Percentiles rank a stretch among this genome's conserved stretches.
Evolutionary conservation across 1,140 invertebrate genomes (phyloP).

Genomic region (Drosophila nikananu): DNA sequence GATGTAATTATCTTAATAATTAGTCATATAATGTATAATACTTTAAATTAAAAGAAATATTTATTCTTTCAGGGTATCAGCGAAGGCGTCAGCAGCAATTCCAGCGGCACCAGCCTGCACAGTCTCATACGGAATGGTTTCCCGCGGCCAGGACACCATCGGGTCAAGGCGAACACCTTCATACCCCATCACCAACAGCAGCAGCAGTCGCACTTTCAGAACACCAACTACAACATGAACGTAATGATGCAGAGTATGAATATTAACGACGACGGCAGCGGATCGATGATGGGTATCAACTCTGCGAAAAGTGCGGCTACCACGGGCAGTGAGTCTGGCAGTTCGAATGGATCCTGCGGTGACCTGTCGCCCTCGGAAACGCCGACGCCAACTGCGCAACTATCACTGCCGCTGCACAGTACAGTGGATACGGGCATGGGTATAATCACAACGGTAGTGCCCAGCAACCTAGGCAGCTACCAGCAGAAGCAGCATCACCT

Average conservation of each 20-base stretch:
- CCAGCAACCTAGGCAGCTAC: conserved; percentile 41
- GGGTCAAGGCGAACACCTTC: conserved; percentile 69
- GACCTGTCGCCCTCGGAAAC: conserved; percentile 83
- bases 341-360: conserved; percentile 80
- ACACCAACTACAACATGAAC: conserved; percentile 65
- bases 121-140: conserved; percentile 81
- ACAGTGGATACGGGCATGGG: conserved; percentile 44
- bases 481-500: conserved; percentile 76
- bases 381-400: conserved; percentile 58
- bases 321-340: conserved; percentile 81
- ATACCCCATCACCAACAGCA: conserved; percentile 74
- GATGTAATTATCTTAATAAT: conserved; percentile 52
- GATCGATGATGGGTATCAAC: conserved; percentile 59
- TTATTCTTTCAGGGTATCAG: conserved; percentile 54
- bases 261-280: conserved; percentile 64
- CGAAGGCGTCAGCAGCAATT: conserved; percentile 58
- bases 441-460: conserved; percentile 44
- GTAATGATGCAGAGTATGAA: conserved; percentile 78
- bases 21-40: neutral
- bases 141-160: conserved; percentile 63
- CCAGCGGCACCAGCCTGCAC: conserved; percentile 66
- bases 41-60: neutral
- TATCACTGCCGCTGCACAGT: conserved; percentile 47
- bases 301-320: conserved; percentile 71
- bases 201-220: conserved; percentile 66